A percentile compares a stretch with the other conserved stretches of the same genome.
Evolutionary conservation across 2,113 vertebrate species (phyloP).

Genomic region (Marmota flaviventris): DNA sequence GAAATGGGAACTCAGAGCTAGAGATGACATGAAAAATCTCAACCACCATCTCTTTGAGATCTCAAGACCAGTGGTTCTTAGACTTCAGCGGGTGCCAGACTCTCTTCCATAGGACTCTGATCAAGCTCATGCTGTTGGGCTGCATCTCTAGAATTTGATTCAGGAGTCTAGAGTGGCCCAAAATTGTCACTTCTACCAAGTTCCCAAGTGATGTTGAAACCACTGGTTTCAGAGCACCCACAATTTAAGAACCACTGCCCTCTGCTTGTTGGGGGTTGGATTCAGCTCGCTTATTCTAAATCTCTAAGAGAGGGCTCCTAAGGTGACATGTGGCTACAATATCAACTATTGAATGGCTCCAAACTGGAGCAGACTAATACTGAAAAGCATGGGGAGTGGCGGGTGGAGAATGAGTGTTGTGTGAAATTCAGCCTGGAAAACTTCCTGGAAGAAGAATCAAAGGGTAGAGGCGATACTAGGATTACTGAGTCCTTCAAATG

Average conservation of each 20-base stretch:
- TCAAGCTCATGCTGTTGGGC: background rate
- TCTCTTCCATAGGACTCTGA: background rate
- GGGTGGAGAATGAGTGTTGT: background rate
- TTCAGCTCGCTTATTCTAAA: background rate
- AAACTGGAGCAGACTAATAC: background rate
- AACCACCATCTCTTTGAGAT: background rate
- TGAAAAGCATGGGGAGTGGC: background rate
- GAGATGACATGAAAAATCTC: background rate
- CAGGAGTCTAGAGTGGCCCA: background rate
- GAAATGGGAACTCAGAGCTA: background rate
- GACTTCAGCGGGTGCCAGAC: background rate
- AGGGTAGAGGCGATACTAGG: no score
- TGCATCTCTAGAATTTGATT: background rate
- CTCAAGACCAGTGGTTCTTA: background rate
- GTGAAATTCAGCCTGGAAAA: background rate
- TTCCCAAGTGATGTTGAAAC: background rate
- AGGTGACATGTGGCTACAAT: background rate
- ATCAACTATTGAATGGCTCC: background rate
- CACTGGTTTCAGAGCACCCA: background rate
- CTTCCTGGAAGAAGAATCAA: background rate
- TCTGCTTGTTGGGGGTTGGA: background rate
- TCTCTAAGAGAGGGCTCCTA: background rate
- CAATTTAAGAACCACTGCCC: background rate
- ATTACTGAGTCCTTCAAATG: background rate
- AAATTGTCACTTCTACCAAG: background rate